Evolutionary conservation across 2,113 vertebrate species (phyloP).

Genomic region (Nothoprocta perdicaria): DNA sequence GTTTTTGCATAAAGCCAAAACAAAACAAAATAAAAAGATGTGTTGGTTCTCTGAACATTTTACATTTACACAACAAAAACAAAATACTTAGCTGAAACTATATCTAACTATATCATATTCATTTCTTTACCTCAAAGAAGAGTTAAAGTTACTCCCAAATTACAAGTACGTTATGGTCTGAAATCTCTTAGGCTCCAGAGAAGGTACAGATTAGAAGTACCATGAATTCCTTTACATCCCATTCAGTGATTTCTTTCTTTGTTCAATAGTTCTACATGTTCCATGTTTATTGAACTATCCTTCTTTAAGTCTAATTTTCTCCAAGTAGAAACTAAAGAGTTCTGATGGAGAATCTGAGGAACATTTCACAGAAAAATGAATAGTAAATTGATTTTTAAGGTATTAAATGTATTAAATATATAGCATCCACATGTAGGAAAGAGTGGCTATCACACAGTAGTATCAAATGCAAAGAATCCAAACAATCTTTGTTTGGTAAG

Average conservation of each 20-base stretch:
- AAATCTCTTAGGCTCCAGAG: not conserved
- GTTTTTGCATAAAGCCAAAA: not conserved
- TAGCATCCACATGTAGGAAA: not conserved
- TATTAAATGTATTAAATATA: not conserved
- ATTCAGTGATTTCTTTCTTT: not conserved
- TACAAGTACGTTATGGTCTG: not conserved
- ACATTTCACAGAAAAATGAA: not conserved
- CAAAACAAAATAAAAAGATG: not conserved
- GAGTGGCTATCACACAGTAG: not conserved
- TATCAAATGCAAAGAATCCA: not conserved
- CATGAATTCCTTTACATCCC: not conserved
- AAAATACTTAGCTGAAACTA: constrained; percentile 3
- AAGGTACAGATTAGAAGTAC: not conserved
- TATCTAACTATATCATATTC: not conserved
- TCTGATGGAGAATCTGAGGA: not conserved
- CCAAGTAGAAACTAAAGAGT: not conserved
- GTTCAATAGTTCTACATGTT: no score
- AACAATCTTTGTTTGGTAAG: no score
- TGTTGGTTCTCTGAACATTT: not conserved
- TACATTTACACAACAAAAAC: not conserved
- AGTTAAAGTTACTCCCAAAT: not conserved
- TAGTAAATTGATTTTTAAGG: not conserved
- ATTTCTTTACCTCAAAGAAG: not conserved
- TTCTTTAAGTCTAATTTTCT: not conserved
- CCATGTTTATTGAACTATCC: not conserved